Conservation (phyloP, 2,797 vertebrate genomes). For the Peromyscus nudipes region DNA sequence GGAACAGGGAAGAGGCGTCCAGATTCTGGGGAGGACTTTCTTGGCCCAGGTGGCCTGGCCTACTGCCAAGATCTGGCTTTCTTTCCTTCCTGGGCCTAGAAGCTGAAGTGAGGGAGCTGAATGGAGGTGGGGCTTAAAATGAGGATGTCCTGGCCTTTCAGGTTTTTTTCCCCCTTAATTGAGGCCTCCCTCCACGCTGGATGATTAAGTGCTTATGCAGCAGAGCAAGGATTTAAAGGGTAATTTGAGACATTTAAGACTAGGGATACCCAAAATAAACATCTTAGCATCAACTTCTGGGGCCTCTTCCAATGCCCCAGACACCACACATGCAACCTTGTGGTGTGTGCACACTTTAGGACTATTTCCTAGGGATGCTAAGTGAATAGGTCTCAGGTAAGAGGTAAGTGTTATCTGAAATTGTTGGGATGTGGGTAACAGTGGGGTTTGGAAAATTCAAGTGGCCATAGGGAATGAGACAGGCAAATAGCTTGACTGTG, state of each 20-base stretch:
- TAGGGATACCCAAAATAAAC: conserved; percentile 72
- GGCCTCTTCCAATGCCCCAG: background rate
- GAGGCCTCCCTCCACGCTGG: conserved; percentile 6
- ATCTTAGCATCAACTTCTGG: conserved; percentile 63
- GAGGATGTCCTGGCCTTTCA: conserved; percentile 61
- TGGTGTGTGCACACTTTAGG: background rate
- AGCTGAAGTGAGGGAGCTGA: conserved; percentile 50
- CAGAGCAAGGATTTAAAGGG: conserved; percentile 65
- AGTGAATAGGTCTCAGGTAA: conserved; percentile 41
- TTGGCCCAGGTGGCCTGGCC: conserved; percentile 64
- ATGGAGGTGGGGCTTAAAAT: conserved; percentile 51
- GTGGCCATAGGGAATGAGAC: background rate
- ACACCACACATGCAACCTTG: background rate
- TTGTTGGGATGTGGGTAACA: background rate
- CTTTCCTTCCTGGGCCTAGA: conserved; percentile 42
- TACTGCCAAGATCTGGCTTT: conserved; percentile 49
- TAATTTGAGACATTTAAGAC: conserved; percentile 75
- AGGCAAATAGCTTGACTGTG: conserved; percentile 16
- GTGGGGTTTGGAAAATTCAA: conserved; percentile 35
- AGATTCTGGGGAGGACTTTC: conserved; percentile 58
- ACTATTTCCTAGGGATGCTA: conserved; percentile 61
- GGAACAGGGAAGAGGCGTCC: conserved; percentile 43
- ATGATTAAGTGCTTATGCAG: conserved; percentile 71
- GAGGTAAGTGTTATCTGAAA: background rate
- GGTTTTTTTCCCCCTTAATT: conserved; percentile 49